Evolutionary conservation across 1,140 invertebrate genomes (phyloP).

Genomic region (Orius insidiosus): DNA sequence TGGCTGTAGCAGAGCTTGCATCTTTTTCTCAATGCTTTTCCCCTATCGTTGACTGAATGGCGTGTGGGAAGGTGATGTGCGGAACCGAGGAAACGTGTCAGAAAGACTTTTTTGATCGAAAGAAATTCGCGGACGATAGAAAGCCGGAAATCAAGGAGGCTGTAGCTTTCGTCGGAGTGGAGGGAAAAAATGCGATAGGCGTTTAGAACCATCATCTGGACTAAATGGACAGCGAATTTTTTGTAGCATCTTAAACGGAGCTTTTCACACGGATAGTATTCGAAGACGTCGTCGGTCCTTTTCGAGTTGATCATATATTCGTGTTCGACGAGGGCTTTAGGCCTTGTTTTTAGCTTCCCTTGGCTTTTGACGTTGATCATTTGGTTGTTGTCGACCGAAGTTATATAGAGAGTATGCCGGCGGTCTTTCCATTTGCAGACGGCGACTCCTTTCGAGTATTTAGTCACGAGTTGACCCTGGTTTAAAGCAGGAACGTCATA

Average conservation of each 20-base stretch:
- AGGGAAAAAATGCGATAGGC: slow-evolving; percentile 2
- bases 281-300: slow-evolving; percentile 5
- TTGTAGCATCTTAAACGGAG: slow-evolving; percentile 5
- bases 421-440: slow-evolving; percentile 10
- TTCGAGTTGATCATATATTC: slow-evolving; percentile 5
- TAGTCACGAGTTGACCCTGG: slow-evolving; percentile 6
- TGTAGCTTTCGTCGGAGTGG: slow-evolving; percentile 1
- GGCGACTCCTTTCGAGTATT: slow-evolving; percentile 4
- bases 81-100: neutral
- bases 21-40: slow-evolving; percentile 3
- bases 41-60: slow-evolving; percentile 5
- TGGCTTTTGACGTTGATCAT: slow-evolving; percentile 7
- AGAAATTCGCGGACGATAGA: slow-evolving; percentile 6
- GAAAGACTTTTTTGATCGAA: slow-evolving; percentile 2
- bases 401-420: slow-evolving; percentile 5
- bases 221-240: slow-evolving; percentile 6
- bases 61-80: slow-evolving; percentile 1
- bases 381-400: slow-evolving; percentile 1
- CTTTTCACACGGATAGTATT: slow-evolving; percentile 5
- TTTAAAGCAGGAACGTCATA: slow-evolving; percentile 2
- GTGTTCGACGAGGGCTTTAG: slow-evolving; percentile 5
- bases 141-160: slow-evolving; percentile 5
- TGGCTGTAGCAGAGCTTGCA: slow-evolving; percentile 10
- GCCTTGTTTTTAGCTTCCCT: slow-evolving; percentile 7
- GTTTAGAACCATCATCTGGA: slow-evolving; percentile 8